Evolutionary conservation across 2,888 invertebrate genomes (phyloP), one percentile per base, ranked within the genome.

Genomic region (Gari tellinella): DNA sequence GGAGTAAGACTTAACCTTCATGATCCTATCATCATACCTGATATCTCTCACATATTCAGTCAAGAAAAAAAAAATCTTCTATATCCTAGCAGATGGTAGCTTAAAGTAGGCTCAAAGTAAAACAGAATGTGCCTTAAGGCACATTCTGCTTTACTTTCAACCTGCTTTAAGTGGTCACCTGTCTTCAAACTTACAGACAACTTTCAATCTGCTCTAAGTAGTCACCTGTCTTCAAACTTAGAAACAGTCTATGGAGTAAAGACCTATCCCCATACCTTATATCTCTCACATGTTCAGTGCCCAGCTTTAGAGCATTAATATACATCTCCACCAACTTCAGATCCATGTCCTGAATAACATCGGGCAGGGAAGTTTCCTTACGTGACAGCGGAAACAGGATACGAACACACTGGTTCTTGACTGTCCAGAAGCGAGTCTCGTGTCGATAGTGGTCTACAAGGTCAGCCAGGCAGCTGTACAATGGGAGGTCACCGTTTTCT

Each of bases 331-430:
- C 69, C 3, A 72, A 75, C 19, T 69, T 65, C 25, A 79, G 37
- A 48, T 79, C 79, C 72, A 79, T 75, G 10, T 65, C 55, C 48
- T 68, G 65, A 19, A 79, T 72, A 41, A 72, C 79, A 2, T 72
- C 75, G 15, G 79, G 79, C 3, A 79, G 62, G 0, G 65, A 62
- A 0, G 79, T 64, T 19, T 79, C 79, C 37, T 68, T 61, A 19
- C 79, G 49, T 0, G 79, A 69, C 52, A 79, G 56, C 0, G 79
- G 79, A 40, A 79, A 79, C 63, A 79, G 51, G 2, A 75, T 72
- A 2, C 79, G 45, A 4, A 79, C 72, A 51, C 79, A 79, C 41
- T 72, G 66, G 14, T 68, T 57, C 12, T 69, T 58, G 15, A 63
- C 40, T 4, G 74, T 75, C 79, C 79, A 75, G 46, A 79, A 79